Evolutionary conservation across 2,797 vertebrate species (phyloP).

Genomic region (Pempheris klunzingeri): DNA sequence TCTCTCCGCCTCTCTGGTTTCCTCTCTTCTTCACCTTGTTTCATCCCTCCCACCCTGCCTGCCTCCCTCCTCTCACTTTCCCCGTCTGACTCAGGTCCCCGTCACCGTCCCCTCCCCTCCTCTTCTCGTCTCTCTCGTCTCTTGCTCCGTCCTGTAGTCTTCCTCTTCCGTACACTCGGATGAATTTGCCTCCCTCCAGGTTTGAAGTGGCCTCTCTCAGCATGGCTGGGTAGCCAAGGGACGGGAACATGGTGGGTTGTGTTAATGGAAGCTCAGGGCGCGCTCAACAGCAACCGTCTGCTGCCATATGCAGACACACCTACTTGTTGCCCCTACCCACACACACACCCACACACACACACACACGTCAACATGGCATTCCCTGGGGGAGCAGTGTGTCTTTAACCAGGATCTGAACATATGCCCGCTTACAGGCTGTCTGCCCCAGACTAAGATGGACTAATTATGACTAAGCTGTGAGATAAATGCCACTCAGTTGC

Average conservation of each 20-base stretch:
- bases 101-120: neutral
- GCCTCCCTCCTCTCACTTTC: conserved; percentile 21
- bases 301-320: conserved; percentile 47
- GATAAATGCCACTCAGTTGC: conserved; percentile 71
- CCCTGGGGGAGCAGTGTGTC: conserved; percentile 67
- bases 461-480: conserved; percentile 81
- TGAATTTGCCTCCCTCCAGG: conserved; percentile 56
- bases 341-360: conserved; percentile 29
- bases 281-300: conserved; percentile 64
- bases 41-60: conserved; percentile 14
- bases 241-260: conserved; percentile 62
- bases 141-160: conserved; percentile 39
- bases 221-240: conserved; percentile 43
- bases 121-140: conserved; percentile 4
- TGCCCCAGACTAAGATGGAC: conserved; percentile 71
- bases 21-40: conserved; percentile 34
- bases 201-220: conserved; percentile 59
- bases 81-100: conserved; percentile 37
- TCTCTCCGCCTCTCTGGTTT: conserved; percentile 23
- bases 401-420: conserved; percentile 80
- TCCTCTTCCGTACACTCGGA: conserved; percentile 53
- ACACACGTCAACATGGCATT: conserved; percentile 40
- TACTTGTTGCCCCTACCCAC: conserved; percentile 67
- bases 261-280: conserved; percentile 69
- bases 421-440: conserved; percentile 75